Evolutionary conservation across 2,113 vertebrate species (phyloP).

Genomic region (Puffinus mauretanicus): DNA sequence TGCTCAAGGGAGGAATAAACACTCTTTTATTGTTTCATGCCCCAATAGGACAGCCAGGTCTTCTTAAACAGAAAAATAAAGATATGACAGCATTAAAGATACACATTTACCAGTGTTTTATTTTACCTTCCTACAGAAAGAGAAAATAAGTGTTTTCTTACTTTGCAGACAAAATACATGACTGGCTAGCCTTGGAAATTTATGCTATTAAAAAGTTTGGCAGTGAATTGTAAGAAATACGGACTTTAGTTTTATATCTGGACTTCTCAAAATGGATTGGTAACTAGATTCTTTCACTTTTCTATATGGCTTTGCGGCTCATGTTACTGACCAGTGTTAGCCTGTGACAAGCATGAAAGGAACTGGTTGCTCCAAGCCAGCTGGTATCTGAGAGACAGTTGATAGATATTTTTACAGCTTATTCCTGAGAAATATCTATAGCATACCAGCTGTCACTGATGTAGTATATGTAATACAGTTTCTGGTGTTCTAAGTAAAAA

Average conservation of each 20-base stretch:
- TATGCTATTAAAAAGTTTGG: not conserved
- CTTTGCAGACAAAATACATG: not conserved
- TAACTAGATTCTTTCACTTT: not conserved
- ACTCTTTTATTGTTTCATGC: not conserved
- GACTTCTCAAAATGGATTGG: not conserved
- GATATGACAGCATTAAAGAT: accelerated
- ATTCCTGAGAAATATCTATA: not conserved
- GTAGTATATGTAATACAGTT: not conserved
- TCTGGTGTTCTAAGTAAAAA: not conserved
- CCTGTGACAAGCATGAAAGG: not conserved
- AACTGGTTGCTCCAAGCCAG: not conserved
- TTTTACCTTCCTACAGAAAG: not conserved
- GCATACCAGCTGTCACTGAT: not conserved
- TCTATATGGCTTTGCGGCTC: not conserved
- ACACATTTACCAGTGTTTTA: not conserved
- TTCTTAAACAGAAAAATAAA: not conserved
- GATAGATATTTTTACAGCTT: not conserved
- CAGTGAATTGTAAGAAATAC: not conserved
- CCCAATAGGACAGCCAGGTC: not conserved
- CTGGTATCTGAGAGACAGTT: not conserved
- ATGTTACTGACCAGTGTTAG: not conserved
- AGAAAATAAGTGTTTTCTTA: not conserved
- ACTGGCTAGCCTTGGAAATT: not conserved
- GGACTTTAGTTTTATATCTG: not conserved
- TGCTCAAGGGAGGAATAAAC: not conserved